These are phyloP conservation scores for Drosophila orena DNA, from an alignment of 1,140 invertebrate genomes.

Conservation along the genomic window DNA sequence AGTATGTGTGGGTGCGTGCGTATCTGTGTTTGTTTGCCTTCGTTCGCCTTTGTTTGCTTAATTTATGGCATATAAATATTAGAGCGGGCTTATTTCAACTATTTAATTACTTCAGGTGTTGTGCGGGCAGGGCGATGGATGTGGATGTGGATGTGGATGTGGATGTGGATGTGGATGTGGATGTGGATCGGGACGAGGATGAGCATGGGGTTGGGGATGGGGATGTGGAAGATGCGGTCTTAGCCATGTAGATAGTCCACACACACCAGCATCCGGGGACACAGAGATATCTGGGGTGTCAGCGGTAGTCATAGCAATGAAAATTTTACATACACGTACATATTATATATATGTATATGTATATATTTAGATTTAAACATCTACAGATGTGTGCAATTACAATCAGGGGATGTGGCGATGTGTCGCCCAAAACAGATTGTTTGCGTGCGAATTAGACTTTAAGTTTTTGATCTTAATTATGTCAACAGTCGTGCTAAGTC, in stretches of 20 bases:
- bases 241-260: slow-evolving; percentile 23
- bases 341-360: not conserved
- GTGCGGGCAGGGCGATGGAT: slow-evolving; percentile 19
- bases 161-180: not conserved
- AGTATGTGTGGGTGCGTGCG: not conserved
- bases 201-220: not conserved
- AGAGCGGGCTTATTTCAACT: slow-evolving; percentile 78
- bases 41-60: slow-evolving; percentile 66
- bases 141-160: not conserved
- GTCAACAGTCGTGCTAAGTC: not conserved
- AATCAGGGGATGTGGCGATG: not conserved
- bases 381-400: slow-evolving; percentile 1
- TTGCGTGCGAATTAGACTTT: not conserved
- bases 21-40: slow-evolving; percentile 27
- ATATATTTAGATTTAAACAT: not conserved
- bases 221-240: not conserved
- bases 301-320: slow-evolving; percentile 5
- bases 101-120: slow-evolving; percentile 80
- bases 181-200: too few relatives aligned
- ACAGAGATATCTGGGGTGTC: too few relatives aligned
- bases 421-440: not conserved
- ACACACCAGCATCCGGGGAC: not conserved
- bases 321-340: too few relatives aligned
- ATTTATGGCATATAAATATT: slow-evolving; percentile 81
- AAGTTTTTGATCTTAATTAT: not conserved